Conservation (phyloP, 1,140 invertebrate species). For the Protaetia brevitarsis region DNA sequence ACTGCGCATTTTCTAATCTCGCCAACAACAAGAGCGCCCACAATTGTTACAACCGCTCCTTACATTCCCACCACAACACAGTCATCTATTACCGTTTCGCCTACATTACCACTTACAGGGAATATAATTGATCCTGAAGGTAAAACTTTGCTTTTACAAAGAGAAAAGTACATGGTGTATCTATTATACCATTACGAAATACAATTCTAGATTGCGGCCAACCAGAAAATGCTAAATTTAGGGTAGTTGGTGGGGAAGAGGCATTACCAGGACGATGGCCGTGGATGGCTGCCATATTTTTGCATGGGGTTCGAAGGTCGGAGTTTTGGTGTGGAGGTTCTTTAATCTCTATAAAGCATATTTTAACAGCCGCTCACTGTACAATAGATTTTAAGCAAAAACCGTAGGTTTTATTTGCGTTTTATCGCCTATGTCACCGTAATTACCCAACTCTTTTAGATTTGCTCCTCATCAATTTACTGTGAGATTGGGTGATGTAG, state of each 20-base stretch:
- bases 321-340: conserved; percentile 95
- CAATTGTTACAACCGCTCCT: conserved; percentile 37
- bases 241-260: conserved; percentile 86
- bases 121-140: conserved; percentile 53
- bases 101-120: conserved; percentile 29
- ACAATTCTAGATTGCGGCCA: conserved; percentile 69
- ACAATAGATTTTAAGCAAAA: conserved; percentile 80
- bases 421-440: not conserved
- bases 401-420: conserved; percentile 65
- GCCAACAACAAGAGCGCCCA: conserved; percentile 18
- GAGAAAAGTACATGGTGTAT: not conserved
- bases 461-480: conserved; percentile 62
- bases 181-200: not conserved
- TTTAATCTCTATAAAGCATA: conserved; percentile 72
- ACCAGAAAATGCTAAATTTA: conserved; percentile 74
- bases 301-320: conserved; percentile 77
- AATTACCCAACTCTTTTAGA: not conserved
- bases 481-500: conserved; percentile 83
- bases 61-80: conserved; percentile 51
- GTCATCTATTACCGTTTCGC: conserved; percentile 38
- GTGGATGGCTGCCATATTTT: conserved; percentile 91
- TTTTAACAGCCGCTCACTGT: conserved; percentile 91
- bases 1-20: conserved; percentile 44
- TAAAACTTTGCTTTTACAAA: conserved; percentile 25
- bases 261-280: conserved; percentile 80